These are phyloP conservation scores for Drosophila pallidifrons DNA, from an alignment of 1,140 invertebrate species.

Conservation along the genomic window DNA sequence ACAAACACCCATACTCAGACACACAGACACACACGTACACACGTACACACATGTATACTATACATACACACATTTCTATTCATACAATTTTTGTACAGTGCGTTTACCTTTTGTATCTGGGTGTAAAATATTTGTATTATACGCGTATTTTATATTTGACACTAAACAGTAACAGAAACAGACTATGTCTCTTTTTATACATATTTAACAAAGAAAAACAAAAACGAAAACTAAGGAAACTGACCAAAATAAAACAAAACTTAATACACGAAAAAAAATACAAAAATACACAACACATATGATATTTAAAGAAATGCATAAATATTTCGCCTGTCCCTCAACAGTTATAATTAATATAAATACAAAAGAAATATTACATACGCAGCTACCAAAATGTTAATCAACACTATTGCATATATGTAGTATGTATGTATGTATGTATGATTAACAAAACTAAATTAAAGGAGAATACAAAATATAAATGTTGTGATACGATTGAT, in stretches of 20 bases:
- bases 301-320: conserved; percentile 18
- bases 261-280: conserved; percentile 12
- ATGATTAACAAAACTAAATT: conserved; percentile 41
- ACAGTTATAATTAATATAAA: conserved; percentile 46
- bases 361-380: conserved; percentile 40
- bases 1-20: conserved; percentile 34
- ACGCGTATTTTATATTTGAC: conserved; percentile 78
- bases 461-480: conserved; percentile 57
- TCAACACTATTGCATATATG: conserved; percentile 30
- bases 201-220: conserved; percentile 57
- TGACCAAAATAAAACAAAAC: conserved; percentile 51
- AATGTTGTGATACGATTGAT: conserved; percentile 76
- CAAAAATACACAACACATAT: conserved; percentile 5
- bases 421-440: no score
- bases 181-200: conserved; percentile 75
- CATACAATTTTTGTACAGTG: conserved; percentile 73
- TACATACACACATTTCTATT: conserved; percentile 28
- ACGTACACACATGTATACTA: conserved; percentile 11
- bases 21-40: conserved; percentile 43
- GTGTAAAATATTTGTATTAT: conserved; percentile 77
- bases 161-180: conserved; percentile 49
- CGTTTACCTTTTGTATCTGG: conserved; percentile 74
- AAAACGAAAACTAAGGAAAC: conserved; percentile 54
- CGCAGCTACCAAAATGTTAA: conserved; percentile 37
- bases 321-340: conserved; percentile 27